These are phyloP conservation scores for Scomber scombrus DNA, from an alignment of 2,113 vertebrate genomes.

Conservation along the genomic window DNA sequence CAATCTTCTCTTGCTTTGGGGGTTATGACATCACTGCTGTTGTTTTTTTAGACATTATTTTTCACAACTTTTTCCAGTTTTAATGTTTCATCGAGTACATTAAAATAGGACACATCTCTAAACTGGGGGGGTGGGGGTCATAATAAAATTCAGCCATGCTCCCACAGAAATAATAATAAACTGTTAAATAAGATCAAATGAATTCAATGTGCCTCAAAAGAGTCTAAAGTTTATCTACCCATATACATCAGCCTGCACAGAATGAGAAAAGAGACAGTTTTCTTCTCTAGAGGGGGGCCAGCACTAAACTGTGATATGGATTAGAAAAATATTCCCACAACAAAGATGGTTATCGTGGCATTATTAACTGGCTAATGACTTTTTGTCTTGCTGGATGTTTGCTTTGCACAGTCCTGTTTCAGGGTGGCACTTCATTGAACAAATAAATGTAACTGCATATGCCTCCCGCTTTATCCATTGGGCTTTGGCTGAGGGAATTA, in stretches of 20 bases:
- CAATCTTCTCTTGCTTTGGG: neutral
- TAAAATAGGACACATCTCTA: constrained; percentile 16
- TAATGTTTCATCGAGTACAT: neutral
- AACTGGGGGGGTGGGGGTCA: constrained; percentile 6
- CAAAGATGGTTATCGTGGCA: constrained; percentile 52
- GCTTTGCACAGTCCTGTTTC: constrained; percentile 23
- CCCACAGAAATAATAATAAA: constrained; percentile 38
- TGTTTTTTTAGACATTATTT: neutral
- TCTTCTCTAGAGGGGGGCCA: constrained; percentile 34
- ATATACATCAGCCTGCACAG: constrained; percentile 18
- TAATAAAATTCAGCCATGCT: constrained; percentile 10
- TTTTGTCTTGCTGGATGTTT: constrained; percentile 61
- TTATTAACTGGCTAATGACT: constrained; percentile 65
- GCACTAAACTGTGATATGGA: constrained; percentile 44
- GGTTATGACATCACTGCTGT: neutral
- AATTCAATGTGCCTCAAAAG: constrained; percentile 20
- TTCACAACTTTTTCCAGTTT: neutral
- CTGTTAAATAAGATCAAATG: constrained; percentile 57
- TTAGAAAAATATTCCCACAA: constrained; percentile 44
- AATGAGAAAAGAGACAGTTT: constrained; percentile 36
- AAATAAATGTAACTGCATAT: constrained; percentile 65
- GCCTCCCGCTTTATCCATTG: constrained; percentile 46
- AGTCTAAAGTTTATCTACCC: constrained; percentile 35
- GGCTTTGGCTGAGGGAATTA: constrained; percentile 64
- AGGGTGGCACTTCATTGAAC: constrained; percentile 53